These are phyloP conservation scores for Anthoscopus minutus DNA, from an alignment of 2,113 vertebrate genomes.

Conservation along the genomic window DNA sequence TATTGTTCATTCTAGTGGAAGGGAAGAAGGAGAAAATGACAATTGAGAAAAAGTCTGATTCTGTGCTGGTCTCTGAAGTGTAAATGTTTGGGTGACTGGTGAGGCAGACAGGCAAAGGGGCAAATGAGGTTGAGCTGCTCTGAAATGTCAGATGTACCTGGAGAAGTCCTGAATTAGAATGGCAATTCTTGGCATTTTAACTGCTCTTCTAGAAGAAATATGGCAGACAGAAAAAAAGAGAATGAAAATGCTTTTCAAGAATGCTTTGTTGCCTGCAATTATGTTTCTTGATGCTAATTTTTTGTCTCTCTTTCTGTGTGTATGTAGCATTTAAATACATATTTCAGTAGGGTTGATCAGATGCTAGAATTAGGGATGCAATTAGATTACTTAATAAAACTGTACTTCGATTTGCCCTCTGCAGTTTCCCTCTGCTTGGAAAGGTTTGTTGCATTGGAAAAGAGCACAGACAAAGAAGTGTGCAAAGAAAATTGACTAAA, in stretches of 20 bases:
- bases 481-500: not conserved
- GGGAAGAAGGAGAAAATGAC: not conserved
- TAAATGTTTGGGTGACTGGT: constrained; percentile 24
- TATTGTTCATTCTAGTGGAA: constrained; percentile 25
- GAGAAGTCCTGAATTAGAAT: not conserved
- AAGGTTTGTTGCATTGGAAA: not conserved
- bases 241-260: not conserved
- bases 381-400: not conserved
- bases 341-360: not conserved
- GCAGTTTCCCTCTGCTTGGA: not conserved
- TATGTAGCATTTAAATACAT: not conserved
- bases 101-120: not conserved
- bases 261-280: not conserved
- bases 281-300: not conserved
- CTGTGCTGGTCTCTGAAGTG: not conserved
- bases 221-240: not conserved
- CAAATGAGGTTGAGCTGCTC: not conserved
- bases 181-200: not conserved
- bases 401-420: not conserved
- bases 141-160: constrained; percentile 20
- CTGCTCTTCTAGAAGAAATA: not conserved
- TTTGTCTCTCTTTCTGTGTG: not conserved
- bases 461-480: not conserved
- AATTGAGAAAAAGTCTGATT: constrained; percentile 6
- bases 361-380: not conserved